phyloP scores from a whole-genome alignment of 2,888 invertebrate species.

The Idaea aversata region DNA sequence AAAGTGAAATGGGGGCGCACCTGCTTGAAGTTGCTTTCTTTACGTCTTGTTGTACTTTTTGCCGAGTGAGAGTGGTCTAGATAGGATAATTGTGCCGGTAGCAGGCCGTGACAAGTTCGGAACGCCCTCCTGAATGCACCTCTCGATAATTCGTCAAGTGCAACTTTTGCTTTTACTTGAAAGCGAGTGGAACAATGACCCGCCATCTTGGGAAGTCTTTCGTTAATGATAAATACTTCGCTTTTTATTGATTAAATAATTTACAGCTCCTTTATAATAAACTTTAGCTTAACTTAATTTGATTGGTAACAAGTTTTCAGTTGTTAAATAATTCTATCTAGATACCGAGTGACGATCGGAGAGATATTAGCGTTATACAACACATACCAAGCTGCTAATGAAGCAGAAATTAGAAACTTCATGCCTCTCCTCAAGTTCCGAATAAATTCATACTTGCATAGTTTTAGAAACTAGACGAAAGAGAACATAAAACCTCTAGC shows the following conservation, averaged over 20 bases:
- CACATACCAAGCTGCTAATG: background rate
- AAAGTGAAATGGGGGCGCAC: slow-evolving; percentile 79
- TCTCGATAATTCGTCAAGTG: slow-evolving; percentile 37
- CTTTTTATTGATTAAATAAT: background rate
- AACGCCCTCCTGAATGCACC: slow-evolving; percentile 43
- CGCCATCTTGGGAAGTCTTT: background rate
- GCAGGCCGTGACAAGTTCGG: slow-evolving; percentile 63
- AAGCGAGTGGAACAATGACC: background rate
- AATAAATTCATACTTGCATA: background rate
- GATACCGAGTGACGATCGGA: too few species aligned
- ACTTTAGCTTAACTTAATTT: too few species aligned
- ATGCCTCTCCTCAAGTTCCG: background rate
- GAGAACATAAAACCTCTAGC: too few species aligned
- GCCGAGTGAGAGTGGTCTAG: slow-evolving; percentile 79
- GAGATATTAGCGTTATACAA: background rate
- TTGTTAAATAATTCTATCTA: too few species aligned
- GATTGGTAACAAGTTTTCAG: too few species aligned
- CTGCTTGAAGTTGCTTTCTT: slow-evolving; percentile 74
- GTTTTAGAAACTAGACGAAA: background rate
- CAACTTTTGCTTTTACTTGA: slow-evolving; percentile 31
- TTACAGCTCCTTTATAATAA: too few species aligned
- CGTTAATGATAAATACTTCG: background rate
- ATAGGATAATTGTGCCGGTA: slow-evolving; percentile 75
- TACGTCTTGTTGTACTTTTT: slow-evolving; percentile 73
- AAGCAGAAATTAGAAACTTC: background rate